These are phyloP conservation scores for Phlogophora meticulosa DNA, from an alignment of 2,888 invertebrate genomes.

Conservation along the genomic window DNA sequence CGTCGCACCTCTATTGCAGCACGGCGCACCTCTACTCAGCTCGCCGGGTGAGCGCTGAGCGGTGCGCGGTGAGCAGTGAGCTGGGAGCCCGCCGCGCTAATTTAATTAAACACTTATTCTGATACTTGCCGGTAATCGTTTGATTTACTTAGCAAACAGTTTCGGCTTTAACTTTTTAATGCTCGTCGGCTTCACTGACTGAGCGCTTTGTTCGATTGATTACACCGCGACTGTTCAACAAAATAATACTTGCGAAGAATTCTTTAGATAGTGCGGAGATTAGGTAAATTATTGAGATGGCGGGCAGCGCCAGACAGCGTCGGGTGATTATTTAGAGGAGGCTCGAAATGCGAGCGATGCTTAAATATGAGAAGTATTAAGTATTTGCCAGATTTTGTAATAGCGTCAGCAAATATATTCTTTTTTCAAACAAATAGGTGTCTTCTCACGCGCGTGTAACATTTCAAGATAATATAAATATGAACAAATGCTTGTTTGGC, in stretches of 20 bases:
- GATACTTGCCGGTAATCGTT: conserved; percentile 54
- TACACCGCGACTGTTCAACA: conserved; percentile 24
- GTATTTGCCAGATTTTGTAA: not conserved
- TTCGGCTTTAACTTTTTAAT: conserved; percentile 51
- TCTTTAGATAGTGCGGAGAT: conserved; percentile 26
- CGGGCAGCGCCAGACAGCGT: not conserved
- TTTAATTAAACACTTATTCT: conserved; percentile 56
- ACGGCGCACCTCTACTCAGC: conserved; percentile 24
- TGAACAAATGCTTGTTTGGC: not conserved
- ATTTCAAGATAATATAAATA: conserved; percentile 1
- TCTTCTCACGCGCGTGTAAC: not conserved
- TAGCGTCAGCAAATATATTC: not conserved
- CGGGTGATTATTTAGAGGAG: not conserved
- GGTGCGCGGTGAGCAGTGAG: conserved; percentile 38
- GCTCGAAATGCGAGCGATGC: not conserved
- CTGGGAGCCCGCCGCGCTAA: conserved; percentile 45
- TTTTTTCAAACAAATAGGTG: no score
- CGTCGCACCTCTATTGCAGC: conserved; percentile 25
- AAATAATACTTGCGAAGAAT: conserved; percentile 10
- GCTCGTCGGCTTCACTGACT: conserved; percentile 30
- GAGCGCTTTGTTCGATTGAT: conserved; percentile 35
- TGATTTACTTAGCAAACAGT: conserved; percentile 44
- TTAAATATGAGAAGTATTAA: conserved; percentile 3
- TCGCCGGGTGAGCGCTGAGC: conserved; percentile 8
- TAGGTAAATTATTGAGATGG: conserved; percentile 8